Base-by-base conservation (phyloP, 2,888 invertebrate species). In the Parascotia fuliginaria region DNA sequence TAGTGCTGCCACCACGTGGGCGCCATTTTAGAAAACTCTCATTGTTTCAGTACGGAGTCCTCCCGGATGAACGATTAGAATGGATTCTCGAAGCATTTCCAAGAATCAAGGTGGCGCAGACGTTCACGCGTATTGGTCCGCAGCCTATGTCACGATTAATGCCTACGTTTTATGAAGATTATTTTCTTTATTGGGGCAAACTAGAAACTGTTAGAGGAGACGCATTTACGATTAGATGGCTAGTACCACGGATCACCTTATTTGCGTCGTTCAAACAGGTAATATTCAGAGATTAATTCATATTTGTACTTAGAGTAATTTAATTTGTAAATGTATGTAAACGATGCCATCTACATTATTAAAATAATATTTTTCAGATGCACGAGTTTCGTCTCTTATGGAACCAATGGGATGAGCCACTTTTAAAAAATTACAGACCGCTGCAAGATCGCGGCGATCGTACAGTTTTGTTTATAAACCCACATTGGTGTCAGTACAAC, bases 121-220 rank as follows among this genome's bases (percentile, higher is more conserved):
- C 89, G 0, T 81, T 87, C 0, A 88, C 88, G 0, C 88, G 92
- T 9, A 77, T 95, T 11, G 84, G 89, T 0, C 93, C 93, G 0
- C 79, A 86, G 12, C 91, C 93, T 0, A 77, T 95, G 68, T 84
- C 84, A 1, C 79, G 78, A 1, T 79, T 95, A 0, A 47, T 95
- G 5, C 91, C 89, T 1, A 87, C 93, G 74, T 95, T 95, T 69
- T 75, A 69, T 7, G 85, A 91, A 57, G 95, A 95, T 74, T 95
- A 94, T 72, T 94, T 95, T 58, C 58, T 94, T 0, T 95, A 95
- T 65, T 94, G 94, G 92, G 95, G 95, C 0, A 87, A 85, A 9
- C 75, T 95, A 34, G 77, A 75, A 0, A 93, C 92, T 0, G 77
- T 77, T 0, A 75, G 74, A 3, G 92, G 92, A 11, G 72, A 85